These are phyloP conservation scores for Sminthopsis crassicaudata DNA, from an alignment of 2,113 vertebrate species.

Conservation along the genomic window DNA sequence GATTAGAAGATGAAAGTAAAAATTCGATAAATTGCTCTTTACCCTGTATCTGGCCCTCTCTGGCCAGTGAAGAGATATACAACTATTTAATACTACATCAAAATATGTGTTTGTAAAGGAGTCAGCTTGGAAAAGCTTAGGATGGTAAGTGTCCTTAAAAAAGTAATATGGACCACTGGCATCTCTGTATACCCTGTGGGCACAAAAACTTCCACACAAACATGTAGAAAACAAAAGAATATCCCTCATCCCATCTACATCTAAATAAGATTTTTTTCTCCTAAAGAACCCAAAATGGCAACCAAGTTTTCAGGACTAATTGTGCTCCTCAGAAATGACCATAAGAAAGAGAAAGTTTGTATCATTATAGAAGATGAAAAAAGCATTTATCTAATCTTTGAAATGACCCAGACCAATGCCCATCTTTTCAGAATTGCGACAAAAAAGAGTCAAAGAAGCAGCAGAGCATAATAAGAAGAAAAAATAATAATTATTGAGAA, in stretches of 20 bases:
- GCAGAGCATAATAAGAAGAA: constrained; percentile 98
- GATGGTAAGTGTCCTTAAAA: constrained; percentile 95
- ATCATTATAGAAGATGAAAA: constrained; percentile 96
- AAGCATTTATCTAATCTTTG: constrained; percentile 95
- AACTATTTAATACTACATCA: constrained; percentile 94
- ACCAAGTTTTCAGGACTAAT: constrained; percentile 93
- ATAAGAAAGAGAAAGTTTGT: constrained; percentile 95
- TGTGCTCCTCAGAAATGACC: constrained; percentile 94
- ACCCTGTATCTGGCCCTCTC: constrained; percentile 91
- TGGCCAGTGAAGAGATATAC: constrained; percentile 94
- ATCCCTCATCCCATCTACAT: constrained; percentile 84
- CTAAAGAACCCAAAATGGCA: constrained; percentile 97
- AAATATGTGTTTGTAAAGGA: constrained; percentile 92
- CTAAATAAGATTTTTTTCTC: constrained; percentile 96
- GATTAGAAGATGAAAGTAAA: constrained; percentile 96
- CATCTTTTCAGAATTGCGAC: constrained; percentile 96
- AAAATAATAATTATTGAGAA: constrained; percentile 89
- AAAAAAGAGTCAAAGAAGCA: constrained; percentile 97
- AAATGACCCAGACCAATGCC: constrained; percentile 94
- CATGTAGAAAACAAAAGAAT: constrained; percentile 95
- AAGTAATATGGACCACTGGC: constrained; percentile 93
- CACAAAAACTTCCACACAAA: constrained; percentile 94
- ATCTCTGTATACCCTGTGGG: constrained; percentile 93
- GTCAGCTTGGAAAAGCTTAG: constrained; percentile 96
- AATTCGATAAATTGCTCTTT: constrained; percentile 93